A percentile compares a stretch with the other conserved stretches of the same genome.
These are phyloP conservation scores for Pemphigus obesinymphae DNA, from an alignment of 1,140 invertebrate genomes.

Conservation along the genomic window DNA sequence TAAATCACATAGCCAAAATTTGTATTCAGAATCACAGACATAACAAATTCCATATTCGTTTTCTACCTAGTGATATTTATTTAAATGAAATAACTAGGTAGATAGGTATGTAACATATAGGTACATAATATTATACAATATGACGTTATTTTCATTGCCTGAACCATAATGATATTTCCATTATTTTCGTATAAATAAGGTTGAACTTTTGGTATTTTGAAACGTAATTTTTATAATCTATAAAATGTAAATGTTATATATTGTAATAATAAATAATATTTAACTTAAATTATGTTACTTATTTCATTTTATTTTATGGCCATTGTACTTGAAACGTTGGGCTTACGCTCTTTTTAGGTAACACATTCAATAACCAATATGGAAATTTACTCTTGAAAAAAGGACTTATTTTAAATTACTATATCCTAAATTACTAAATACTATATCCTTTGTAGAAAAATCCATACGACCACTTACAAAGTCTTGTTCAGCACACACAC, in stretches of 20 bases:
- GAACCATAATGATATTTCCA: conserved; percentile 76
- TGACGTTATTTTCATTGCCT: no score
- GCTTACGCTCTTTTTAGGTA: conserved; percentile 66
- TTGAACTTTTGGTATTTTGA: conserved; percentile 55
- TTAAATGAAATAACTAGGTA: no score
- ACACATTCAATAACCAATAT: conserved; percentile 69
- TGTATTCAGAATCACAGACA: conserved; percentile 69
- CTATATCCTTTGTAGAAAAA: not conserved
- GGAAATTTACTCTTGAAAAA: conserved; percentile 71
- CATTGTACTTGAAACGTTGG: conserved; percentile 59
- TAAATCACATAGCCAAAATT: conserved; percentile 60
- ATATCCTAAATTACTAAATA: no score
- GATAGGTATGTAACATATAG: no score
- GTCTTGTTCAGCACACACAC: conserved; percentile 82
- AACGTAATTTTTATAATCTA: conserved; percentile 60
- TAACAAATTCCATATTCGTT: conserved; percentile 86
- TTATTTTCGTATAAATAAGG: conserved; percentile 67
- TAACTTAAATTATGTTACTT: no score
- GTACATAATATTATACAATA: no score
- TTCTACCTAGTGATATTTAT: no score
- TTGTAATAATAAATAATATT: no score
- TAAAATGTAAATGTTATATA: no score
- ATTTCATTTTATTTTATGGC: not conserved
- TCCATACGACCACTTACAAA: conserved; percentile 55
- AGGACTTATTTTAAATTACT: no score